phyloP scores from a whole-genome alignment of 2,888 invertebrate species.

The Eudasyphora cyanicolor region DNA sequence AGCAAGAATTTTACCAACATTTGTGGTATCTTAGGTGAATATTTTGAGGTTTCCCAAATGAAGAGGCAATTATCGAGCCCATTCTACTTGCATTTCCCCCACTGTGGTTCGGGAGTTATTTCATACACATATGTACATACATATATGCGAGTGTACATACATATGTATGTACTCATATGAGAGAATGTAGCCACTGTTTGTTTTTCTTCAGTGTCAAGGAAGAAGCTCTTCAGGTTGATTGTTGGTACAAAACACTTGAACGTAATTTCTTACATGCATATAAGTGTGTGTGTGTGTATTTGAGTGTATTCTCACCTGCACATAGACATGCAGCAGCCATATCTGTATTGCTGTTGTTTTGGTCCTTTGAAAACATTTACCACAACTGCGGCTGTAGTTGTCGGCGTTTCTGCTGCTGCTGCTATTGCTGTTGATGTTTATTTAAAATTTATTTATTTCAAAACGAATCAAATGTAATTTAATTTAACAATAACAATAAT shows the following conservation, averaged over 20 bases:
- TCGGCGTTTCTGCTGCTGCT: not conserved
- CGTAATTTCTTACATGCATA: conserved; percentile 46
- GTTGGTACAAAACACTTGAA: conserved; percentile 45
- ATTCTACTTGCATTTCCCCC: not conserved
- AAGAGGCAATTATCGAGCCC: too few relatives aligned
- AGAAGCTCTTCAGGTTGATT: conserved; percentile 47
- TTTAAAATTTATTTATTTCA: conserved; percentile 46
- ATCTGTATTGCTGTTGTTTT: conserved; percentile 6
- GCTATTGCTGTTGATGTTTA: conserved; percentile 23
- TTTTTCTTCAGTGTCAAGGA: conserved; percentile 24
- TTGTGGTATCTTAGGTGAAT: too few relatives aligned
- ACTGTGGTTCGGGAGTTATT: not conserved
- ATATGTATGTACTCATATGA: conserved; percentile 5
- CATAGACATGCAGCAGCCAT: not conserved
- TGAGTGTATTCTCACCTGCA: too few relatives aligned
- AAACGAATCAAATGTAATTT: conserved; percentile 56
- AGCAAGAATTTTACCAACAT: too few relatives aligned
- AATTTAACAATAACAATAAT: conserved; percentile 57
- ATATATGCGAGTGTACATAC: not conserved
- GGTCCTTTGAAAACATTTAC: not conserved
- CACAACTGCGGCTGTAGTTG: not conserved
- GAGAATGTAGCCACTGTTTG: not conserved
- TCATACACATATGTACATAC: conserved; percentile 10
- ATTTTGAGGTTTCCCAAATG: too few relatives aligned
- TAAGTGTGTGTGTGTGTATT: too few relatives aligned